These are phyloP conservation scores for Psylliodes chrysocephalus DNA, from an alignment of 2,888 invertebrate genomes.

Conservation along the genomic window DNA sequence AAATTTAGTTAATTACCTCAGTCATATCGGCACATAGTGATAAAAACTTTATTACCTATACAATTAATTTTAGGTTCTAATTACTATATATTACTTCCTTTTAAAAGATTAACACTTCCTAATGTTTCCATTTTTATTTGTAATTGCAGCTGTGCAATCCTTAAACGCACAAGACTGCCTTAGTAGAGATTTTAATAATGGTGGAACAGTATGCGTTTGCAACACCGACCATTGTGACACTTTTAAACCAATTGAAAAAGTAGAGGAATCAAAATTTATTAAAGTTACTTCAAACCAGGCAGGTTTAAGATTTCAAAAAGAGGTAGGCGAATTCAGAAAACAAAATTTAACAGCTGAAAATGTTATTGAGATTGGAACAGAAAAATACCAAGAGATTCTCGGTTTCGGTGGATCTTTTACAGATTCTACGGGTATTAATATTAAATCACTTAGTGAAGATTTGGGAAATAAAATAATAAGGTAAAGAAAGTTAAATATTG, in stretches of 20 bases:
- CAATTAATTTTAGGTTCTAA: no score
- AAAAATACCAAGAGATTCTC: conserved; percentile 71
- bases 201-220: conserved; percentile 74
- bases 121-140: no score
- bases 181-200: conserved; percentile 32
- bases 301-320: conserved; percentile 66
- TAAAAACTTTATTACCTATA: no score
- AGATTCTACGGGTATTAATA: conserved; percentile 72
- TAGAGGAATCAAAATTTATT: conserved; percentile 58
- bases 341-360: not conserved
- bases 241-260: conserved; percentile 65
- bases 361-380: not conserved
- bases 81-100: no score
- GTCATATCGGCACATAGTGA: no score
- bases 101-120: no score
- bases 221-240: conserved; percentile 77
- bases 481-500: no score
- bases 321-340: not conserved
- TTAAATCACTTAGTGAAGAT: conserved; percentile 68
- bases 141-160: no score
- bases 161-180: conserved; percentile 20
- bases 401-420: conserved; percentile 91
- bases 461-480: conserved; percentile 67
- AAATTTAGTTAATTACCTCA: no score
- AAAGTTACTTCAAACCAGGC: conserved; percentile 70